Percentiles rank a stretch among this genome's conserved stretches.
Conservation (phyloP, 2,888 invertebrate species). For the Hemaris fuciformis region DNA sequence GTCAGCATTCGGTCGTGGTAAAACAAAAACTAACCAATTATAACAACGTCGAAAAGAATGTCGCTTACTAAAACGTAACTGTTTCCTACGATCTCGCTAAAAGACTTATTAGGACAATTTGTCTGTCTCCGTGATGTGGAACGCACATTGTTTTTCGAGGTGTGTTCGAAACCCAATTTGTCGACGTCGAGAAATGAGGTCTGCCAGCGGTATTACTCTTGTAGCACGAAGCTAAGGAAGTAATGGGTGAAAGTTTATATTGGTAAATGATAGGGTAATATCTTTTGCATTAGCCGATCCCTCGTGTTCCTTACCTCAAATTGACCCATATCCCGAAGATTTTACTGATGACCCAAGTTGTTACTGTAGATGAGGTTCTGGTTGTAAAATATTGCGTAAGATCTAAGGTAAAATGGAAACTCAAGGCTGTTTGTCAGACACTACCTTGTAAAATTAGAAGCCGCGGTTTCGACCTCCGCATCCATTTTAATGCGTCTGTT, state of each 20-base stretch:
- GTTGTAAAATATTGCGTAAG: not conserved
- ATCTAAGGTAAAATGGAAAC: not conserved
- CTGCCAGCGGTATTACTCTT: not conserved
- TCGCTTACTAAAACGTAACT: constrained; percentile 11
- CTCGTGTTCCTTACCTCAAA: not conserved
- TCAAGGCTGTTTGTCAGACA: no score
- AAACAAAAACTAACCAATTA: constrained; percentile 18
- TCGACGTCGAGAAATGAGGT: constrained; percentile 10
- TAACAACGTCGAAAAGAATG: constrained; percentile 13
- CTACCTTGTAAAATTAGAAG: no score
- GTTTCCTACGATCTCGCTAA: constrained; percentile 13
- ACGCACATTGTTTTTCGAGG: constrained; percentile 9
- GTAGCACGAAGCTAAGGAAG: not conserved
- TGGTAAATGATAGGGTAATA: constrained; percentile 3
- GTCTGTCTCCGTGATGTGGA: constrained; percentile 7
- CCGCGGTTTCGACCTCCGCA: no score
- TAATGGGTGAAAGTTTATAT: constrained; percentile 9
- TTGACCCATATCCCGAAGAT: constrained; percentile 1
- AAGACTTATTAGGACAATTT: constrained; percentile 19
- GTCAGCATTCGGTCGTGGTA: not conserved
- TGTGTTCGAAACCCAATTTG: constrained; percentile 5
- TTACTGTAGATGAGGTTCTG: not conserved
- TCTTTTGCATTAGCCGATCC: not conserved
- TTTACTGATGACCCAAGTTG: not conserved
- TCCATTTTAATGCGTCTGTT: no score